A percentile compares a stretch with the other conserved stretches of the same genome.
Evolutionary conservation across 2,113 vertebrate species (phyloP).

Genomic region (Percopsis transmontana): DNA sequence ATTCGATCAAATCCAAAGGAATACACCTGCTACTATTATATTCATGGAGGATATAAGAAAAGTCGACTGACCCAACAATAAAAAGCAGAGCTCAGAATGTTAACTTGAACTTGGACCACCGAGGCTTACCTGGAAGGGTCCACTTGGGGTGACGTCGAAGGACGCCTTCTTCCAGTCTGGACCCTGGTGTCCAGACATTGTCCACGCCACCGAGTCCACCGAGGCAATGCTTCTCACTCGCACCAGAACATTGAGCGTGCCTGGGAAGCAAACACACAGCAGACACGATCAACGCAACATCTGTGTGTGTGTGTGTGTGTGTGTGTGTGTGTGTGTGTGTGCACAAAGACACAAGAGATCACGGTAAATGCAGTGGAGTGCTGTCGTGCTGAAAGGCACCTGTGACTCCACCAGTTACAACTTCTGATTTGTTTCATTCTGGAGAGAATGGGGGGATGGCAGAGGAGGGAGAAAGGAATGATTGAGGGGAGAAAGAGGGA

Average conservation of each 20-base stretch:
- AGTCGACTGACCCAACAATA: no score
- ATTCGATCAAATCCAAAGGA: no score
- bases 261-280: constrained; percentile 65
- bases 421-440: no score
- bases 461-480: not conserved
- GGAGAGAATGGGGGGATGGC: no score
- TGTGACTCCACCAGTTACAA: no score
- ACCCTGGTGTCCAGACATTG: constrained; percentile 86
- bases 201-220: constrained; percentile 87
- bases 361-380: not conserved
- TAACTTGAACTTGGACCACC: no score
- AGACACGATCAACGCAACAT: not conserved
- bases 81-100: no score
- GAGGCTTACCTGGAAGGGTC: constrained; percentile 90
- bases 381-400: no score
- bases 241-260: constrained; percentile 90
- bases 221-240: constrained; percentile 85
- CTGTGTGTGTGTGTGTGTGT: no score
- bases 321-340: no score
- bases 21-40: no score
- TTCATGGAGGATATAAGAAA: no score
- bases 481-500: not conserved
- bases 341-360: not conserved
- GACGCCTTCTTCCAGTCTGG: constrained; percentile 89
- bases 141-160: constrained; percentile 87